Evolutionary conservation across 2,113 vertebrate species (phyloP).

Genomic region (Hepsetus odoe): DNA sequence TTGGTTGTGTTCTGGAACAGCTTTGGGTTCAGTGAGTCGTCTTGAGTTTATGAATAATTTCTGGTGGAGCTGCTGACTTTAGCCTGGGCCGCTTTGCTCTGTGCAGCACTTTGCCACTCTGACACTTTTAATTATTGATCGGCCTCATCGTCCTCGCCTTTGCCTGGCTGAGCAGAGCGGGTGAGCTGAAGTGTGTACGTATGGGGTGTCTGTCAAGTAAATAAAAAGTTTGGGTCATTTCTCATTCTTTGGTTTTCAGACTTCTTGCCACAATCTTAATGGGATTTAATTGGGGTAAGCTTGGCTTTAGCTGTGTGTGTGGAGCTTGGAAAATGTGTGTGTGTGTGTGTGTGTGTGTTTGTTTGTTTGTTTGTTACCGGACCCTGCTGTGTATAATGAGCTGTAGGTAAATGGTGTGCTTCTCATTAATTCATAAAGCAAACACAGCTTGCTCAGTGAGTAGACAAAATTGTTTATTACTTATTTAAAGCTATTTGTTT

Average conservation of each 20-base stretch:
- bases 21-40: not conserved
- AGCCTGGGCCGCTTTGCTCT: constrained; percentile 62
- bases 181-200: constrained; percentile 18
- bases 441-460: constrained; percentile 73
- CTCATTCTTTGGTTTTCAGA: not conserved
- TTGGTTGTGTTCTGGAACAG: not conserved
- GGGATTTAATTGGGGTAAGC: not conserved
- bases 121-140: constrained; percentile 73
- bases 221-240: not conserved
- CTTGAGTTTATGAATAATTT: constrained; percentile 74
- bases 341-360: constrained; percentile 20
- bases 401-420: constrained; percentile 75
- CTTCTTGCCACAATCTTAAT: not conserved
- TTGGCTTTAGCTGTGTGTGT: not conserved
- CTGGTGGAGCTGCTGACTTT: constrained; percentile 59
- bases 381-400: constrained; percentile 53
- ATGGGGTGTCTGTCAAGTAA: constrained; percentile 16
- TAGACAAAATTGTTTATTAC: constrained; percentile 80
- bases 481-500: constrained; percentile 81
- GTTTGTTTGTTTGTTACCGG: constrained; percentile 29
- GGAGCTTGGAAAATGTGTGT: not conserved
- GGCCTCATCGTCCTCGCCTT: constrained; percentile 43
- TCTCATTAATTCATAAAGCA: constrained; percentile 88
- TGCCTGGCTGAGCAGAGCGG: constrained; percentile 34
- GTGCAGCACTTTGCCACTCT: constrained; percentile 59